A percentile compares a stretch with the other conserved stretches of the same genome.
These are phyloP conservation scores for Ctenopoma kingsleyae DNA, from an alignment of 2,797 vertebrate species.

Conservation along the genomic window DNA sequence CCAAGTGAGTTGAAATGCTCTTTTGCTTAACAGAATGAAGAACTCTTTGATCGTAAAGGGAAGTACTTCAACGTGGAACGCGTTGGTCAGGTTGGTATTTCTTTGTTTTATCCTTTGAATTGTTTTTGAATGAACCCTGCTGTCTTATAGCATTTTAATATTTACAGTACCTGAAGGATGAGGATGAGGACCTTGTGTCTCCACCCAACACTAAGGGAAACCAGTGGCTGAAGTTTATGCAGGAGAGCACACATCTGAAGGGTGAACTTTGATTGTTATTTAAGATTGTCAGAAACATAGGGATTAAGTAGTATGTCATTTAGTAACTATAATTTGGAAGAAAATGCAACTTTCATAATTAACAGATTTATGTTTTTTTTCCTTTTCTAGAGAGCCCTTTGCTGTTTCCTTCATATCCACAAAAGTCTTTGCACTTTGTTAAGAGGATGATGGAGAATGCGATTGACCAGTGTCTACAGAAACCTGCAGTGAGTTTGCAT, in stretches of 20 bases:
- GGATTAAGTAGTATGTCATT: not conserved
- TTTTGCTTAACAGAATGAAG: constrained; percentile 89
- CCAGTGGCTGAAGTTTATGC: constrained; percentile 95
- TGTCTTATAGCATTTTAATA: not conserved
- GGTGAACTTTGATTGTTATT: constrained; percentile 74
- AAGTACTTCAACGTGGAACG: constrained; percentile 98
- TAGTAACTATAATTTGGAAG: not conserved
- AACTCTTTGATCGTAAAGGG: constrained; percentile 97
- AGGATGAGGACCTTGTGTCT: constrained; percentile 96
- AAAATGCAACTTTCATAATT: not conserved
- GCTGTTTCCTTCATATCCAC: constrained; percentile 94
- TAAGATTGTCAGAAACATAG: not conserved
- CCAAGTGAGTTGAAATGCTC: not conserved
- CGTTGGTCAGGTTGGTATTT: constrained; percentile 92
- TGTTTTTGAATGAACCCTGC: not conserved
- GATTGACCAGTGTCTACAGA: constrained; percentile 94
- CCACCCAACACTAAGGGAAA: constrained; percentile 96
- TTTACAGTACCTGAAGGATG: constrained; percentile 95
- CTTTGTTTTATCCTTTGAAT: not conserved
- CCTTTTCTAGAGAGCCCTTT: constrained; percentile 90
- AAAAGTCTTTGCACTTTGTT: constrained; percentile 97
- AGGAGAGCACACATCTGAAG: constrained; percentile 91
- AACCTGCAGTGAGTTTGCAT: constrained; percentile 91
- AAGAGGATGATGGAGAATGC: constrained; percentile 94
- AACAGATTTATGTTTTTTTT: constrained; percentile 21